Base-by-base conservation (phyloP, 2,797 vertebrate species). In the Rhinella marina region DNA sequence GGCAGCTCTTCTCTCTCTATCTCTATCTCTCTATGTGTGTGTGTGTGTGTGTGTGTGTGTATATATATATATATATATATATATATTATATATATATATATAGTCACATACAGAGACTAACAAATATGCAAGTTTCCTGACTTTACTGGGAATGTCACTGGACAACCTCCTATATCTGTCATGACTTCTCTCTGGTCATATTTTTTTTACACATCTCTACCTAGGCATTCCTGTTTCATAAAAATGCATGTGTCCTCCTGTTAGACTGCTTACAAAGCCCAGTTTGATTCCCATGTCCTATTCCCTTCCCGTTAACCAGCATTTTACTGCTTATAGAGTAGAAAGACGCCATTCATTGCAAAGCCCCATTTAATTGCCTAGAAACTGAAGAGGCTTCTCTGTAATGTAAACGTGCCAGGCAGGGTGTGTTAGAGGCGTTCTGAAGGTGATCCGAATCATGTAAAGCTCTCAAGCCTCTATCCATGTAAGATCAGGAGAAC, bases 311-410 rank as follows among this genome's bases (percentile, higher is more conserved):
- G 84, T 89, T 82, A 86, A 21, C 85, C 81, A 62, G 85, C 54
- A 76, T 87, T 79, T 89, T 66, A 89, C 81, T 87, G 85, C 85
- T 80, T 9, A 59, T 56, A 17, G 27, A 87, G 81, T 82, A 89
- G 85, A 89, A 89, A 89, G 88, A 80, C 81, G 21, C 41, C 88
- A 84, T 89, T 89, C 88, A 89, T 89, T 64, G 59, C 88, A 89
- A 89, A 89, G 88, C 66, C 66, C 80, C 85, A 87, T 89, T 89
- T 89, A 89, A 89, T 89, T 89, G 85, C 88, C 73, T 84, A 19
- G 88, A 89, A 89, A 89, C 88, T 89, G 75, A 89, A 87, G 88
- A 89, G 85, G 88, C 88, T 89, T 89, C 85, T 84, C 85, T 89
- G 88, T 86, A 89, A 89, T 84, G 88, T 87, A 87, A 89, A 89